A percentile compares a stretch with the other conserved stretches of the same genome.
Conservation (phyloP, 1,140 invertebrate genomes). For the Megalopta genalis region DNA sequence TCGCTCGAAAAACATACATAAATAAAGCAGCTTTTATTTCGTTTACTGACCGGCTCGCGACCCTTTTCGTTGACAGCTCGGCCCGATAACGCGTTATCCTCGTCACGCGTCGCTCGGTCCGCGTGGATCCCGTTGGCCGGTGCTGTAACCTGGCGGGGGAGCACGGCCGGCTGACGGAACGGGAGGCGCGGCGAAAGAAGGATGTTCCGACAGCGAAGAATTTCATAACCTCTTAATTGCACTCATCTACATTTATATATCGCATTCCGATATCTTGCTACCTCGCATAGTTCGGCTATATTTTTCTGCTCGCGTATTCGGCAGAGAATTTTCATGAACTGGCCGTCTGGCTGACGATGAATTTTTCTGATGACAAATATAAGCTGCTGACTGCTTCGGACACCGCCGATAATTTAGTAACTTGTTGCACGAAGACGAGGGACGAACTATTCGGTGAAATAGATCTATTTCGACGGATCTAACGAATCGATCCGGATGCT, state of each 20-base stretch:
- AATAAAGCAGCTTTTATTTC: conserved; percentile 35
- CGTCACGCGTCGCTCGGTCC: conserved; percentile 11
- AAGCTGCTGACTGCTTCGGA: no score
- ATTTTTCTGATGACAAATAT: no score
- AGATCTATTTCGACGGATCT: no score
- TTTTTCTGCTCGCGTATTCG: conserved; percentile 66
- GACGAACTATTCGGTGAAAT: no score
- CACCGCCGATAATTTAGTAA: no score
- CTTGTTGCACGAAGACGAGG: no score
- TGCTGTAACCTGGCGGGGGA: no score
- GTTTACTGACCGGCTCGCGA: conserved; percentile 7
- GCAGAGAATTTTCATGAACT: conserved; percentile 48
- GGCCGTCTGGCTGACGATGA: no score
- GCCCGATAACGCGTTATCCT: conserved; percentile 23
- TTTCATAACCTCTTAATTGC: conserved; percentile 81
- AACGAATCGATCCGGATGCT: no score
- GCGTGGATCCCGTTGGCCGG: conserved; percentile 48
- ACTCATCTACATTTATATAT: conserved; percentile 81
- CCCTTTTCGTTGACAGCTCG: not conserved
- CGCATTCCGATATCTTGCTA: conserved; percentile 76
- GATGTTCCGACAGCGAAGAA: conserved; percentile 79
- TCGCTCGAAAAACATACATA: not conserved
- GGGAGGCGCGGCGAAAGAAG: conserved; percentile 67
- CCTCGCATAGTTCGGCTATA: conserved; percentile 69
- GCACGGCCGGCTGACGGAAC: no score